Evolutionary conservation across 2,888 invertebrate genomes (phyloP).

Genomic region (Acanthosepion pharaonis): DNA sequence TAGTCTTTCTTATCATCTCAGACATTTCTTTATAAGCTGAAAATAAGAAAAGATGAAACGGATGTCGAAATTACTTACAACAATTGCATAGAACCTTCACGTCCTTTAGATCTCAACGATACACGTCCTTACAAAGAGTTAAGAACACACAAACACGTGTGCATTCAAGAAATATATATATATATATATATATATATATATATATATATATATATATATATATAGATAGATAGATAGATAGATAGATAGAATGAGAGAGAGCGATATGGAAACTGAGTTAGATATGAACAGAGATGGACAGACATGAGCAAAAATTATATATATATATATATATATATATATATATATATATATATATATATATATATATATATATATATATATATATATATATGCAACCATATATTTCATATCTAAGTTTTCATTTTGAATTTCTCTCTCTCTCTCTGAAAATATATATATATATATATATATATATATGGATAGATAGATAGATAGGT

Average conservation of each 20-base stretch:
- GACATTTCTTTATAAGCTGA: constrained; percentile 3
- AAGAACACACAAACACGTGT: background rate
- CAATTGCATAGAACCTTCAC: background rate
- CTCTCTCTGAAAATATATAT: too few species aligned
- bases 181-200: background rate
- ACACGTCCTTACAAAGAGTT: background rate
- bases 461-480: too few species aligned
- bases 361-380: too few species aligned
- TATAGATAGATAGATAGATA: background rate
- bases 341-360: too few species aligned
- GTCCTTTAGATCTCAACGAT: background rate
- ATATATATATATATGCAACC: too few species aligned
- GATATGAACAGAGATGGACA: background rate
- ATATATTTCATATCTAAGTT: too few species aligned
- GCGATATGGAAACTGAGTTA: too few species aligned
- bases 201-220: background rate
- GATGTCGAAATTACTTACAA: constrained; percentile 4
- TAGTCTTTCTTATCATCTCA: background rate
- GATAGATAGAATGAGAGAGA: background rate
- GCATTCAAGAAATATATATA: background rate
- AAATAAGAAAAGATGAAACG: constrained; percentile 4
- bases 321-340: too few species aligned
- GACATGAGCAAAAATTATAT: background rate
- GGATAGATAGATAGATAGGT: too few species aligned
- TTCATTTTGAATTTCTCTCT: too few species aligned